Conservation (phyloP, 1,140 invertebrate species). For the Trichomalopsis sarcophagae region DNA sequence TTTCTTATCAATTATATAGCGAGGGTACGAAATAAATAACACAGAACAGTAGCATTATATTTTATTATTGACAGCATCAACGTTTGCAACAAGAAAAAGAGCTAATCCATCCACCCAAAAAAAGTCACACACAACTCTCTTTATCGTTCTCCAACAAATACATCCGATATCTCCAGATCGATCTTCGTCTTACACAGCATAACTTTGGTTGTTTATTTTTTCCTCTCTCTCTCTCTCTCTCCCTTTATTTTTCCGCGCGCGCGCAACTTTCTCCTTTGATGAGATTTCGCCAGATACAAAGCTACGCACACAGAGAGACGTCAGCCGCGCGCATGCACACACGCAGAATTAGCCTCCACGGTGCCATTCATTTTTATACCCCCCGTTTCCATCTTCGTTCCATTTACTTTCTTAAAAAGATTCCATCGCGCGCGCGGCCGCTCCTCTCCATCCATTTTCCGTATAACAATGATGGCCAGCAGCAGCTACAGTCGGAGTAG, state of each 20-base stretch:
- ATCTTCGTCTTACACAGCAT: too few relatives aligned
- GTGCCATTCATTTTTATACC: constrained; percentile 60
- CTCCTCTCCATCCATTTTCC: constrained; percentile 57
- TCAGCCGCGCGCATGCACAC: background rate
- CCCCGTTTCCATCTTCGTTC: constrained; percentile 59
- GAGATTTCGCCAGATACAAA: constrained; percentile 22
- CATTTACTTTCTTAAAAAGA: constrained; percentile 61
- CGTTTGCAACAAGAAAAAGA: too few relatives aligned
- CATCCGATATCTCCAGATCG: background rate
- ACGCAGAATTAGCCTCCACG: constrained; percentile 42
- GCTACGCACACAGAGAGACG: background rate
- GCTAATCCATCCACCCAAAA: too few relatives aligned
- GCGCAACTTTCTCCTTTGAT: background rate
- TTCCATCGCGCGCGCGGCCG: constrained; percentile 51
- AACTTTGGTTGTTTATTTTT: background rate
- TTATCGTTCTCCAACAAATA: background rate
- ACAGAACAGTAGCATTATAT: too few relatives aligned
- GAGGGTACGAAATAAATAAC: too few relatives aligned
- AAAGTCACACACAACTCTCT: too few relatives aligned
- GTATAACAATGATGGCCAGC: constrained; percentile 60
- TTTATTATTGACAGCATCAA: too few relatives aligned
- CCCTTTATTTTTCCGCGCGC: background rate
- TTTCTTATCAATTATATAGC: too few relatives aligned
- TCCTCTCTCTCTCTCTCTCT: too few relatives aligned
- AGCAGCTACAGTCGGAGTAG: background rate